A percentile compares a stretch with the other conserved stretches of the same genome.
phyloP scores from a whole-genome alignment of 1,140 invertebrate genomes.

The Lepidurus arcticus region DNA sequence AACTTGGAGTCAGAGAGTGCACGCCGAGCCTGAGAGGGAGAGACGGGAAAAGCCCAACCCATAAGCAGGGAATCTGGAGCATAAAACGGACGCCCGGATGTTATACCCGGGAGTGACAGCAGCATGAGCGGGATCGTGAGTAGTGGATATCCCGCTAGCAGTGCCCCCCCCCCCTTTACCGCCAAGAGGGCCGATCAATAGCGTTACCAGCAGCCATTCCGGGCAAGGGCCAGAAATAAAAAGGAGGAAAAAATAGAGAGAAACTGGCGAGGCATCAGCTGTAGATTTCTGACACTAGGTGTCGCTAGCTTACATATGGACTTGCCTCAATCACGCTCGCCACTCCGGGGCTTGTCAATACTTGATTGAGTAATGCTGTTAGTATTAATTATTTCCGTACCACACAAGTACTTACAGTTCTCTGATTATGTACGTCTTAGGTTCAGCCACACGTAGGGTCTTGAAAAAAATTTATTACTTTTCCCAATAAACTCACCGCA shows the following conservation, averaged over 20 bases:
- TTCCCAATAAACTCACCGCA: too few species aligned
- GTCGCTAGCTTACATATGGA: too few species aligned
- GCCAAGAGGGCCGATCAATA: conserved; percentile 12
- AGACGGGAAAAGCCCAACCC: neutral
- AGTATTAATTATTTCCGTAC: too few species aligned
- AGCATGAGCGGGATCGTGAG: conserved; percentile 13
- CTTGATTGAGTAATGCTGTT: too few species aligned
- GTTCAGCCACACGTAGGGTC: too few species aligned
- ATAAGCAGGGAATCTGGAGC: neutral
- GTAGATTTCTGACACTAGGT: too few species aligned
- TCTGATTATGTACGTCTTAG: too few species aligned
- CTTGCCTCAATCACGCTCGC: too few species aligned
- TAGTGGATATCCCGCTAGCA: conserved; percentile 4
- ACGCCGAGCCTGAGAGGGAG: neutral
- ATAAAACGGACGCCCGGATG: neutral
- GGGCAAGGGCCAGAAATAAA: neutral
- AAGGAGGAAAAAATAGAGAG: neutral
- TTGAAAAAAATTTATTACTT: too few species aligned
- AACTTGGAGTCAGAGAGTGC: neutral
- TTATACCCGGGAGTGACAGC: conserved; percentile 9
- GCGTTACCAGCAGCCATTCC: conserved; percentile 10
- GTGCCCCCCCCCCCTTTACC: neutral
- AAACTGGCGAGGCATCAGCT: too few species aligned
- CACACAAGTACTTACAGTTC: too few species aligned
- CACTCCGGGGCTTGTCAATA: too few species aligned